A percentile compares a stretch with the other conserved stretches of the same genome.
These are phyloP conservation scores for Pseudochirops cupreus DNA, from an alignment of 2,797 vertebrate genomes.

Conservation along the genomic window DNA sequence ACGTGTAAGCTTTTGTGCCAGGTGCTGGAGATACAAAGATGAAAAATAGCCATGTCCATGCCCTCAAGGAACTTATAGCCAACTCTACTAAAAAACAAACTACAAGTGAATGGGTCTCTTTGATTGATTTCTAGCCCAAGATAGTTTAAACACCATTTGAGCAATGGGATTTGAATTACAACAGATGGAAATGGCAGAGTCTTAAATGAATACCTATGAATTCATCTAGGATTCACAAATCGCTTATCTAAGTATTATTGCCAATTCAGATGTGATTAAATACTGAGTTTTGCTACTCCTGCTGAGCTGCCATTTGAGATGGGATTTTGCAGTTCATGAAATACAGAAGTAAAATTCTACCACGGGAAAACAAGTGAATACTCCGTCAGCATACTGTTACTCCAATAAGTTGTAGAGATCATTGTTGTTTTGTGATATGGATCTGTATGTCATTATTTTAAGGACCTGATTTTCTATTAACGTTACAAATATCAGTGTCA, in stretches of 20 bases:
- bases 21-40: not conserved
- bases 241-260: slow-evolving; percentile 17
- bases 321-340: not conserved
- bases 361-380: slow-evolving; percentile 4
- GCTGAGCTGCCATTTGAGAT: slow-evolving; percentile 8
- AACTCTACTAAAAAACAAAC: slow-evolving; percentile 56
- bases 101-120: slow-evolving; percentile 56
- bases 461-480: slow-evolving; percentile 18
- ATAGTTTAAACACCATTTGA: slow-evolving; percentile 58
- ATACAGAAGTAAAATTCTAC: slow-evolving; percentile 5
- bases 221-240: slow-evolving; percentile 32
- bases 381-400: not conserved
- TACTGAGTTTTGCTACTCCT: not conserved
- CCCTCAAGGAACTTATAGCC: not conserved
- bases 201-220: slow-evolving; percentile 58
- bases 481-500: not conserved
- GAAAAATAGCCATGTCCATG: not conserved
- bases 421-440: not conserved
- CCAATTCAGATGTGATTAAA: slow-evolving; percentile 42
- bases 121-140: slow-evolving; percentile 66
- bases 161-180: slow-evolving; percentile 64
- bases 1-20: not conserved
- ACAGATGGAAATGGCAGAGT: slow-evolving; percentile 61
- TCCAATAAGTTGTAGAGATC: not conserved
- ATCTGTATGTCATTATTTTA: not conserved